Conservation (phyloP, 2,113 vertebrate species). For the Pachycephala philippinensis region DNA sequence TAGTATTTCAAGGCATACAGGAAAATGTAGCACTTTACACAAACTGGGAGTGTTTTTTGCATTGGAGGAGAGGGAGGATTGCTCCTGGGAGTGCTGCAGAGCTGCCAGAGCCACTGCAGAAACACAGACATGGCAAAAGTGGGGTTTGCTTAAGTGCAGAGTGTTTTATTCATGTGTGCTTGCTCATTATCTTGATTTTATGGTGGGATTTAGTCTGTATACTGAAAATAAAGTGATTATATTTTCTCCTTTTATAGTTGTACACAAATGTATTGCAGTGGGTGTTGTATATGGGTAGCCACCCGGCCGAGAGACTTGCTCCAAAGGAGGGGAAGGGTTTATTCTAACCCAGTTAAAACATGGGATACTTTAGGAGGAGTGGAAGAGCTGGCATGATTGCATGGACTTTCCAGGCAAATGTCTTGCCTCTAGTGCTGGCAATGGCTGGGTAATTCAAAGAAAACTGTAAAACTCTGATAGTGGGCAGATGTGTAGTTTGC, state of each 20-base stretch:
- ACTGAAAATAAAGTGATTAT: conserved; percentile 71
- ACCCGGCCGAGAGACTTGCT: neutral
- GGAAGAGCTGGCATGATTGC: neutral
- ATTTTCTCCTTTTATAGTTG: conserved; percentile 46
- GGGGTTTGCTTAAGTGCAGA: neutral
- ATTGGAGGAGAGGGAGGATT: neutral
- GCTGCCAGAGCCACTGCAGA: neutral
- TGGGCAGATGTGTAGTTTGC: neutral
- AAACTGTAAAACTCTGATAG: neutral
- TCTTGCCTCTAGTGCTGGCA: neutral
- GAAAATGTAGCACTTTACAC: neutral
- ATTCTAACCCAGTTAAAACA: neutral
- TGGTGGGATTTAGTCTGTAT: conserved; percentile 38
- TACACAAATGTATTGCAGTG: neutral
- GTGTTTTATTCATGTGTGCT: conserved; percentile 62
- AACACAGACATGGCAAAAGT: neutral
- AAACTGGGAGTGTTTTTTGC: neutral
- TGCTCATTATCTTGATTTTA: conserved; percentile 14
- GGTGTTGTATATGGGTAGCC: neutral
- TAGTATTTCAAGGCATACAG: neutral
- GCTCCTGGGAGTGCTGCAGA: neutral
- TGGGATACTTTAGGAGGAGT: neutral
- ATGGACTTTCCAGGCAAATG: neutral
- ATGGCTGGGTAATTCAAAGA: neutral
- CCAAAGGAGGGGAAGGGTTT: neutral